Evolutionary conservation across 2,797 vertebrate species (phyloP).

Genomic region (Rhabdophis nuchalis): DNA sequence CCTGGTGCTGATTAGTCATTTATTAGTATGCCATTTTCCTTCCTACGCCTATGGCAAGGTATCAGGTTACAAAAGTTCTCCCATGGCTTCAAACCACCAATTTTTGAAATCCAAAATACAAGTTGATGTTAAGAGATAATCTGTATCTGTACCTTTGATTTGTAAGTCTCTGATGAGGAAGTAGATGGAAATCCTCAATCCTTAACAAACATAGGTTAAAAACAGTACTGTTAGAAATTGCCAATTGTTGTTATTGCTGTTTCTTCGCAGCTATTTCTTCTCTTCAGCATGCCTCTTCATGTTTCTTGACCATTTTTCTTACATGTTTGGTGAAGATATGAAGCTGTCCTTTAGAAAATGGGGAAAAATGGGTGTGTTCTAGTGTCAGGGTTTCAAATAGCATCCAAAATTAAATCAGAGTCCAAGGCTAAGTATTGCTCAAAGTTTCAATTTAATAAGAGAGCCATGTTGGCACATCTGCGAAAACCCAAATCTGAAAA

Average conservation of each 20-base stretch:
- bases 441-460: too few relatives aligned
- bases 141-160: too few relatives aligned
- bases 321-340: not conserved
- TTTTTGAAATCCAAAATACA: not conserved
- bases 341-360: not conserved
- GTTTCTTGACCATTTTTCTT: not conserved
- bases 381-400: too few relatives aligned
- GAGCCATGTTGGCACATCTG: too few relatives aligned
- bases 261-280: not conserved
- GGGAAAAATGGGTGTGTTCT: not conserved
- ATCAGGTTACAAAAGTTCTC: conserved; percentile 66
- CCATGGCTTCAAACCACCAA: conserved; percentile 38
- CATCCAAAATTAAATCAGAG: too few relatives aligned
- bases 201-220: not conserved
- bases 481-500: too few relatives aligned
- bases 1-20: conserved; percentile 71
- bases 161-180: not conserved
- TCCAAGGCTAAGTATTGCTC: too few relatives aligned
- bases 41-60: conserved; percentile 66
- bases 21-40: conserved; percentile 56
- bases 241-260: not conserved
- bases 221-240: not conserved
- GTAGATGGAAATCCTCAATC: not conserved
- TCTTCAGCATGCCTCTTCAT: not conserved
- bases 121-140: not conserved